Conservation (phyloP, 2,797 vertebrate genomes). For the Cheirogaleus major region DNA sequence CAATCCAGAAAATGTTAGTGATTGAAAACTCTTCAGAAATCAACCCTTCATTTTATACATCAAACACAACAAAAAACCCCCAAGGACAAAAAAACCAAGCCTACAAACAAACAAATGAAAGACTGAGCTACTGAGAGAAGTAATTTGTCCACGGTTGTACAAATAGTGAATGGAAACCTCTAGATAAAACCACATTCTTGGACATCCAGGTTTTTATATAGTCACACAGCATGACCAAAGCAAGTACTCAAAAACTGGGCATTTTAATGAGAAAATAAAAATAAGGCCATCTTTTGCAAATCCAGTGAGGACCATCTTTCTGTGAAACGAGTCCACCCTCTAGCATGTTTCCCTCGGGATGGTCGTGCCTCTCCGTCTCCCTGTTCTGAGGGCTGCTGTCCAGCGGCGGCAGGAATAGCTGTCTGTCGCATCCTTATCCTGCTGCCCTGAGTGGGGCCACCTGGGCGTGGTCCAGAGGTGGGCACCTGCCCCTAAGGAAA, state of each 20-base stretch:
- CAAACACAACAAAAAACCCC: not conserved
- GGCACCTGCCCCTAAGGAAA: not conserved
- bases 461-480: not conserved
- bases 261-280: not conserved
- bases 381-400: too few species aligned
- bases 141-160: not conserved
- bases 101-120: not conserved
- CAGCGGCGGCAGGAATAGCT: not conserved
- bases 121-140: not conserved
- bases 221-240: not conserved
- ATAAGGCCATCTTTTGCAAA: not conserved
- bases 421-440: not conserved
- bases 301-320: not conserved
- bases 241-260: not conserved
- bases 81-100: not conserved
- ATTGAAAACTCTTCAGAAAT: not conserved
- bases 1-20: not conserved
- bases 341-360: not conserved
- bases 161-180: not conserved
- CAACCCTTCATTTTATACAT: not conserved
- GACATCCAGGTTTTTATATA: not conserved
- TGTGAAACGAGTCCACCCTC: not conserved
- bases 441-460: not conserved
- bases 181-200: not conserved
- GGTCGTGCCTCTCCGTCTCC: not conserved